phyloP scores from a whole-genome alignment of 2,797 vertebrate species.

The Sebastolobus altivelis region DNA sequence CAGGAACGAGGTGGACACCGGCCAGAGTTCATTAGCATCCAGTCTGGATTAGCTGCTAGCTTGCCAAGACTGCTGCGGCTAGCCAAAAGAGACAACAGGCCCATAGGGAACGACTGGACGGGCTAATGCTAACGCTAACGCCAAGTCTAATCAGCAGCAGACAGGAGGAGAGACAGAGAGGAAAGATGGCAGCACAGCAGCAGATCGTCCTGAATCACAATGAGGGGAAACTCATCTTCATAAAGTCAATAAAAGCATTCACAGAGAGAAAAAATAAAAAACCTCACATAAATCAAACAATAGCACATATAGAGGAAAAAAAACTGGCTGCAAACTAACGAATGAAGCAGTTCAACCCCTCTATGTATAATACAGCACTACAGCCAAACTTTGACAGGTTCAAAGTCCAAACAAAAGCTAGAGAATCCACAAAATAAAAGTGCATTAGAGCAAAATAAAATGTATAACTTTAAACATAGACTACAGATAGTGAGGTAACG shows the following conservation, averaged over 20 bases:
- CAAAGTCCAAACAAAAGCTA: no score
- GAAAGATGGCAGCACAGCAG: slow-evolving; percentile 23
- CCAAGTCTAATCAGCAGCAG: slow-evolving; percentile 69
- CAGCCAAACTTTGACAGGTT: no score
- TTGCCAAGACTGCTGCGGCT: slow-evolving; percentile 61
- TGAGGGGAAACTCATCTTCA: slow-evolving; percentile 44
- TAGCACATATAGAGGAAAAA: background rate
- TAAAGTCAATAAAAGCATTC: slow-evolving; percentile 17
- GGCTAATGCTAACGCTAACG: slow-evolving; percentile 71
- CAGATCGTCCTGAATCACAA: slow-evolving; percentile 50
- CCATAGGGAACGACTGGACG: slow-evolving; percentile 59
- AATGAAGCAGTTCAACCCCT: background rate
- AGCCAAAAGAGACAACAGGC: slow-evolving; percentile 75
- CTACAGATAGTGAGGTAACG: no score
- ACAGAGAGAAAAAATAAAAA: background rate
- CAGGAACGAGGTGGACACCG: slow-evolving; percentile 67
- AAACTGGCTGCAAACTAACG: background rate
- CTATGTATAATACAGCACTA: no score
- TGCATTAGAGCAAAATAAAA: no score
- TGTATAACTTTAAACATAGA: no score
- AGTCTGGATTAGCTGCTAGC: slow-evolving; percentile 73
- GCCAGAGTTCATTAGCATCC: slow-evolving; percentile 80
- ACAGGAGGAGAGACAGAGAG: slow-evolving; percentile 35
- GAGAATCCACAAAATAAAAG: no score
- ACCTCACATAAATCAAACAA: background rate